phyloP scores from a whole-genome alignment of 2,113 vertebrate genomes.

The Brevimyrus niger region DNA sequence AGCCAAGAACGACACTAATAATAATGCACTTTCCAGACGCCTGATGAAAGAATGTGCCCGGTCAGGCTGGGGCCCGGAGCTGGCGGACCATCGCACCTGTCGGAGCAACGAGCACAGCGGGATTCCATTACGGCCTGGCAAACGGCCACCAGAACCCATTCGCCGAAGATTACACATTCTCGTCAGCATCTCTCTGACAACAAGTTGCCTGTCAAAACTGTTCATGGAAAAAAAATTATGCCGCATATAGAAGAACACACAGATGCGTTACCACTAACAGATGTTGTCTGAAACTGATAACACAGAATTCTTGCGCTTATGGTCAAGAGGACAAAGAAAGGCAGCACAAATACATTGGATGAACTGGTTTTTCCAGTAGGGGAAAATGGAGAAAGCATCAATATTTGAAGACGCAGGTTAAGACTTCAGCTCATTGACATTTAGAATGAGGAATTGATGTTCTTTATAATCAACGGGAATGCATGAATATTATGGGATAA shows the following conservation, averaged over 20 bases:
- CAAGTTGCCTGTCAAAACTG: constrained; percentile 28
- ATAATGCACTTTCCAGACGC: constrained; percentile 31
- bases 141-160: constrained; percentile 27
- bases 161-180: constrained; percentile 25
- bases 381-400: not conserved
- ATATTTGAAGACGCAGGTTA: not conserved
- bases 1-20: constrained; percentile 9
- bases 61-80: constrained; percentile 21
- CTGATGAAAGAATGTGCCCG: constrained; percentile 27
- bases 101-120: constrained; percentile 29
- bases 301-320: not conserved
- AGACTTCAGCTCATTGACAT: not conserved
- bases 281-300: not conserved
- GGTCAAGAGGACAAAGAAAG: not conserved
- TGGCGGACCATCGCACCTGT: constrained; percentile 37
- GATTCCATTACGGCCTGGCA: constrained; percentile 36
- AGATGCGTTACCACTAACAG: not conserved
- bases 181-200: constrained; percentile 14
- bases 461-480: not conserved
- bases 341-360: not conserved
- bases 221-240: not conserved
- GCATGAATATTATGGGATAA: not conserved
- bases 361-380: constrained; percentile 17
- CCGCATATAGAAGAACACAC: not conserved
- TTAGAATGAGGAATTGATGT: not conserved